Percentiles rank a stretch among this genome's conserved stretches.
Conservation (phyloP, 1,140 invertebrate species). For the Solen grandis region DNA sequence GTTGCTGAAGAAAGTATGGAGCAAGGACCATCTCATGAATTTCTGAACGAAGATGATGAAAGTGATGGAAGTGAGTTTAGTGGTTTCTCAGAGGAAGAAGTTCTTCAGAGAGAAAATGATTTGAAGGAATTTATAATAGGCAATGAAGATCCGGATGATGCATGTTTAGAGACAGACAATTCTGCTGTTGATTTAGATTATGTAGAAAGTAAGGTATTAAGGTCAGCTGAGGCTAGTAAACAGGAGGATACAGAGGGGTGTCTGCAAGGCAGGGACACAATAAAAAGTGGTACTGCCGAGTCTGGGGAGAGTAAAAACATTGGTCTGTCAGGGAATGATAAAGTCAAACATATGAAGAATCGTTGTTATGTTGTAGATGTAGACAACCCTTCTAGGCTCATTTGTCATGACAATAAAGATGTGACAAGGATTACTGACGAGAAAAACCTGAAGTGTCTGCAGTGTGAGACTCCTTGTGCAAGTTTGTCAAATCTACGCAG, state of each 20-base stretch:
- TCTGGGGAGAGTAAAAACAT: slow-evolving; percentile 67
- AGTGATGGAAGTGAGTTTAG: slow-evolving; percentile 31
- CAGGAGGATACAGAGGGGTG: no score
- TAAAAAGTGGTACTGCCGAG: no score
- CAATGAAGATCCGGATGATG: no score
- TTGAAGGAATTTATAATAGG: no score
- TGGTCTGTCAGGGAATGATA: slow-evolving; percentile 30
- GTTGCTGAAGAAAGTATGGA: no score
- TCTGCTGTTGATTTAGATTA: no score
- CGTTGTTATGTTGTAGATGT: slow-evolving; percentile 55
- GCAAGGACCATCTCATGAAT: no score
- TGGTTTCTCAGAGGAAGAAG: slow-evolving; percentile 39
- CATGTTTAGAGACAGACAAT: no score
- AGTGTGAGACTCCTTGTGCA: slow-evolving; percentile 75
- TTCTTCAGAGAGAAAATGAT: no score
- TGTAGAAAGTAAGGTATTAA: no score
- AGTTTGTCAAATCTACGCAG: slow-evolving; percentile 78
- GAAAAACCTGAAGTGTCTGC: slow-evolving; percentile 73
- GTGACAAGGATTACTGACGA: slow-evolving; percentile 72
- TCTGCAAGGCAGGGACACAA: no score
- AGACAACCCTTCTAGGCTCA: slow-evolving; percentile 48
- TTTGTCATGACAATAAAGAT: slow-evolving; percentile 64
- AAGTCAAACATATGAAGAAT: slow-evolving; percentile 19
- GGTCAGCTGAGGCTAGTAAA: no score
- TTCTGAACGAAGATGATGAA: slow-evolving; percentile 4